Evolutionary conservation across 2,113 vertebrate species (phyloP), one percentile per base, ranked within the genome.

Genomic region (Lycaon pictus): DNA sequence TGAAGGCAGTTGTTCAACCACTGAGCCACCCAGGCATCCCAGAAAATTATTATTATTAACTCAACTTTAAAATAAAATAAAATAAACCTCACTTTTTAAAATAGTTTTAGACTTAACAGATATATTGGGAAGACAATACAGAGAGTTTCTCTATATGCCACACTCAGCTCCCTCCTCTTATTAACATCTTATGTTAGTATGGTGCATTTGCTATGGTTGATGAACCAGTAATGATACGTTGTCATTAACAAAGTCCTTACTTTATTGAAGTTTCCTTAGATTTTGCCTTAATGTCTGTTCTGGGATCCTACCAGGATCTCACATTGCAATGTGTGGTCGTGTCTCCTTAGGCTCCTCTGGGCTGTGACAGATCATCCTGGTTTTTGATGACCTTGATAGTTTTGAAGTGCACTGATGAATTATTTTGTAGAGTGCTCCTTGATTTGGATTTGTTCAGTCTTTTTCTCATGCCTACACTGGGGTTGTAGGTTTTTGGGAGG

Each of bases 241-340:
- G 7, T 67, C 58, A 20, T 74, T 53, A 89, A 71, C 62, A 0
- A 55, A 86, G 19, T 43, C 48, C 19, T 9, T 6, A 5, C 25
- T 32, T 65, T 4, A 22, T 63, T 81, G 10, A 19, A 3, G 37
- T 60, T 76, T 80, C 32, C 37, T 19, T 71, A 8, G 22, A 65
- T 62, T 25, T 79, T 15, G 29, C 67, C 67, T 58, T 27, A 48
- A 63, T 3, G 8, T 5, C 48, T 60, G 43, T 71, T 35, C 43
- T 2, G 10, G 29, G 2, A 3, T 74, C 56, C 43, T 2, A 11
- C 22, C 37, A 25, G 76, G 56, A 51, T 15, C 15, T 58, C 37
- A 11, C 29, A 4, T 35, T 22, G 16, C 4, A 2, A 16, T 29
- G n/a, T n/a, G 11, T 55, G 17, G 22, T 69, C n/a, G 0, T 6